These are phyloP conservation scores for Exephanes ischioxanthus DNA, from an alignment of 2,888 invertebrate species.

Conservation along the genomic window DNA sequence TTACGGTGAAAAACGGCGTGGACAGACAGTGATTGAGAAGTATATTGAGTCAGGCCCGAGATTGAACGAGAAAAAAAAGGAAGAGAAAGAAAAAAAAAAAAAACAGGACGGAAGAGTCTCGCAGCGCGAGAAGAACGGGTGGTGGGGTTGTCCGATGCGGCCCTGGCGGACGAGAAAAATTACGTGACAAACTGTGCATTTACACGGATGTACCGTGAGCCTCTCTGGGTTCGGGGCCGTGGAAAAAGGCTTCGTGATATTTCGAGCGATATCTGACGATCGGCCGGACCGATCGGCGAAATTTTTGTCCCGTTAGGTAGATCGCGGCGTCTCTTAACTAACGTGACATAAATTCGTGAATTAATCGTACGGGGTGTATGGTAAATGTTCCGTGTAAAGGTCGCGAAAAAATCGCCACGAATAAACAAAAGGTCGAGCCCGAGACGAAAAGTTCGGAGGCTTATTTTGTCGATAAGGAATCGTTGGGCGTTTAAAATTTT, in stretches of 20 bases:
- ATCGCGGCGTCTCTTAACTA: conserved; percentile 69
- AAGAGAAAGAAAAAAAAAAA: conserved; percentile 33
- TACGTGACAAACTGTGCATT: conserved; percentile 83
- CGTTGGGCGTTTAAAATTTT: conserved; percentile 44
- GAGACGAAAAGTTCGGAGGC: conserved; percentile 62
- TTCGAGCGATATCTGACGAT: conserved; percentile 77
- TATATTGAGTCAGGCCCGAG: conserved; percentile 67
- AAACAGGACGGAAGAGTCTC: conserved; percentile 48
- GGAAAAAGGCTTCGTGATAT: conserved; percentile 77
- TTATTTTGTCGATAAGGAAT: conserved; percentile 53
- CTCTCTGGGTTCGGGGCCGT: conserved; percentile 68
- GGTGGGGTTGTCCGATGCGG: conserved; percentile 79
- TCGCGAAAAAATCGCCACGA: conserved; percentile 81
- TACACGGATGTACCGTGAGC: conserved; percentile 79
- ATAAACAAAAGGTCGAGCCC: conserved; percentile 83
- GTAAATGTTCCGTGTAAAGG: conserved; percentile 74
- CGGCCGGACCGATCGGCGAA: conserved; percentile 56
- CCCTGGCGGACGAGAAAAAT: conserved; percentile 80
- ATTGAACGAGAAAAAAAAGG: conserved; percentile 38
- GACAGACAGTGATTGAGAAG: conserved; percentile 66
- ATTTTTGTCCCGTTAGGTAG: conserved; percentile 70
- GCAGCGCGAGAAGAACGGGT: conserved; percentile 35
- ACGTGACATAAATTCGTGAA: conserved; percentile 72
- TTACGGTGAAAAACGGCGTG: conserved; percentile 33
- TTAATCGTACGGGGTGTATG: conserved; percentile 55